Evolutionary conservation across 2,888 invertebrate species (phyloP).

Genomic region (Sisyra terminalis): DNA sequence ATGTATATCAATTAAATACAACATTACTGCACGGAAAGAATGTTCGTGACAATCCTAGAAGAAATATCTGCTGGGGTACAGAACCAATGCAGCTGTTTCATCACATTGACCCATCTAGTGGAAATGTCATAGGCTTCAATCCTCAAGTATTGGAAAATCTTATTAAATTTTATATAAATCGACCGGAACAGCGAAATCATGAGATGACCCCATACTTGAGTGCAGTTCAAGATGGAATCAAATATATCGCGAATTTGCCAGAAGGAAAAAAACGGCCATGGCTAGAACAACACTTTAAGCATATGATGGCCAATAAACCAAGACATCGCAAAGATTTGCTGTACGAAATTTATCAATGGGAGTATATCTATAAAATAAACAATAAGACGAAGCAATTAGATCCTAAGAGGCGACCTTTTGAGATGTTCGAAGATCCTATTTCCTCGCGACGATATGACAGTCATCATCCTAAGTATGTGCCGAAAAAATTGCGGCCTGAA

Average conservation of each 20-base stretch:
- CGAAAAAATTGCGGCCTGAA: conserved; percentile 42
- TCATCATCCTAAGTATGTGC: conserved; percentile 50
- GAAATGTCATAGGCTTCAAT: conserved; percentile 61
- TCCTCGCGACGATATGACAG: conserved; percentile 50
- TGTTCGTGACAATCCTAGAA: conserved; percentile 44
- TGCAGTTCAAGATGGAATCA: conserved; percentile 26
- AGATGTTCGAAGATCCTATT: conserved; percentile 28
- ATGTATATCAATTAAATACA: conserved; percentile 86
- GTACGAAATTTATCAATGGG: conserved; percentile 68
- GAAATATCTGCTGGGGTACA: conserved; percentile 69
- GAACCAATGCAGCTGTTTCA: conserved; percentile 58
- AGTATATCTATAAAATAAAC: conserved; percentile 62
- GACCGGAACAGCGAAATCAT: conserved; percentile 40
- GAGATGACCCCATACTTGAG: conserved; percentile 58
- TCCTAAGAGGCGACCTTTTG: conserved; percentile 50
- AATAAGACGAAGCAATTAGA: conserved; percentile 52
- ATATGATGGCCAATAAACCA: conserved; percentile 44
- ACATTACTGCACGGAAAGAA: conserved; percentile 44
- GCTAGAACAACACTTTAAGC: conserved; percentile 51
- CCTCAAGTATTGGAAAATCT: conserved; percentile 57
- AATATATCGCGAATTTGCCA: conserved; percentile 46
- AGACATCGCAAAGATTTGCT: conserved; percentile 34
- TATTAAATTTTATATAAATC: conserved; percentile 56
- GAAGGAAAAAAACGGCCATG: conserved; percentile 51
- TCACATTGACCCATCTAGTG: conserved; percentile 40